These are phyloP conservation scores for Dione vanillae DNA, from an alignment of 2,888 invertebrate species.

Conservation along the genomic window DNA sequence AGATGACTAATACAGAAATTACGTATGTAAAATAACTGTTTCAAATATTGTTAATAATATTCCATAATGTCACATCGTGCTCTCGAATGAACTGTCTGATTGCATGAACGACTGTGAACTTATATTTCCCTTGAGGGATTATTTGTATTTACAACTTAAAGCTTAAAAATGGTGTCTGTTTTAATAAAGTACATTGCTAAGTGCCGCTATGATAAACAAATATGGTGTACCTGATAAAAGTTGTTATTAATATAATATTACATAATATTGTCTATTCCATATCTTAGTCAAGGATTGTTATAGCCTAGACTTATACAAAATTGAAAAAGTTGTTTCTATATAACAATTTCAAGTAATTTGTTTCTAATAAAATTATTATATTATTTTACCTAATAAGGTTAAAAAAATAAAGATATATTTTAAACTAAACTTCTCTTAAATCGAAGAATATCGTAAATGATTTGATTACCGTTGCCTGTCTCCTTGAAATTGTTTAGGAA, in stretches of 20 bases:
- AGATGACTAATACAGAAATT: background rate
- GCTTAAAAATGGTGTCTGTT: too few species aligned
- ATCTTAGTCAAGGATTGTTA: background rate
- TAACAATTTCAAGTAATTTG: background rate
- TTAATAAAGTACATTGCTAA: too few species aligned
- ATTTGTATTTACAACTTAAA: too few species aligned
- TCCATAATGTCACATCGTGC: background rate
- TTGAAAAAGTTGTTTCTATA: background rate
- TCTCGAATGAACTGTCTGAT: too few species aligned
- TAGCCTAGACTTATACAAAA: background rate
- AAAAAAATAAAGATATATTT: conserved; percentile 10
- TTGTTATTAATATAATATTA: too few species aligned
- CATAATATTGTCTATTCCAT: too few species aligned
- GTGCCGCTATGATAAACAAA: too few species aligned
- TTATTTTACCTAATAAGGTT: too few species aligned
- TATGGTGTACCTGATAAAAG: background rate
- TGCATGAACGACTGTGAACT: too few species aligned
- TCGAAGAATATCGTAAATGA: conserved; percentile 37
- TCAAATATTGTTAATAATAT: background rate
- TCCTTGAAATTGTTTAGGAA: conserved; percentile 60
- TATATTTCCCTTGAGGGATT: too few species aligned
- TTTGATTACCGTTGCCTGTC: conserved; percentile 44
- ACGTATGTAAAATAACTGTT: background rate
- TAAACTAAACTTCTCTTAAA: conserved; percentile 11
- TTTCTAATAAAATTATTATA: too few species aligned